Evolutionary conservation across 2,888 invertebrate species (phyloP).

Genomic region (Petrophora chlorosata): DNA sequence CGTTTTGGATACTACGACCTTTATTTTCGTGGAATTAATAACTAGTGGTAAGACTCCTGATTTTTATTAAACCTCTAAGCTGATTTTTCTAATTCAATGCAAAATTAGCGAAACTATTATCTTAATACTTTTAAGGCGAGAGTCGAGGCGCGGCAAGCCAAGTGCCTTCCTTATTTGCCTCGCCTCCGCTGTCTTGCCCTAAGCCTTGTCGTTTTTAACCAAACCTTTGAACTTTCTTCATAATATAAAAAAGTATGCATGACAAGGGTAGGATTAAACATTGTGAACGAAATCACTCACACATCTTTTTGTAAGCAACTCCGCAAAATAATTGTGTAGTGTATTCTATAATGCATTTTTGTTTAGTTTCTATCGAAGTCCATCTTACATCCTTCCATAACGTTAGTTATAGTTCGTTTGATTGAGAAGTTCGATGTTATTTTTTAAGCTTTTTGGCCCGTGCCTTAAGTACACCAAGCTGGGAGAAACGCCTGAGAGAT

Average conservation of each 20-base stretch:
- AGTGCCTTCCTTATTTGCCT: slow-evolving; percentile 36
- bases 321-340: slow-evolving; percentile 44
- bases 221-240: slow-evolving; percentile 1
- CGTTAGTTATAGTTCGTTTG: slow-evolving; percentile 25
- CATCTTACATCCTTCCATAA: slow-evolving; percentile 57
- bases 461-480: slow-evolving; percentile 33
- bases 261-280: slow-evolving; percentile 29
- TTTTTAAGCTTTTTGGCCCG: slow-evolving; percentile 43
- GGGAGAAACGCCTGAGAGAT: slow-evolving; percentile 22
- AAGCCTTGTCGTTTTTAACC: slow-evolving; percentile 17
- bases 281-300: slow-evolving; percentile 27
- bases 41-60: neutral
- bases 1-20: too few relatives aligned
- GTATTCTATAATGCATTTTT: slow-evolving; percentile 34
- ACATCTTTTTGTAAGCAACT: slow-evolving; percentile 41
- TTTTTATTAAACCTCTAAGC: slow-evolving; percentile 14
- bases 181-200: slow-evolving; percentile 16
- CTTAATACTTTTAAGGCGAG: neutral
- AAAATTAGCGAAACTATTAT: slow-evolving; percentile 1
- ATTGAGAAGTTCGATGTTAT: slow-evolving; percentile 27
- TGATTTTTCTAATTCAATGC: slow-evolving; percentile 23
- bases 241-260: slow-evolving; percentile 24
- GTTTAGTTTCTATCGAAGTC: slow-evolving; percentile 54
- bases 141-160: slow-evolving; percentile 30
- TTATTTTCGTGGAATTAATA: neutral